These are phyloP conservation scores for Nyctibius bracteatus DNA, from an alignment of 2,113 vertebrate species.

Conservation along the genomic window DNA sequence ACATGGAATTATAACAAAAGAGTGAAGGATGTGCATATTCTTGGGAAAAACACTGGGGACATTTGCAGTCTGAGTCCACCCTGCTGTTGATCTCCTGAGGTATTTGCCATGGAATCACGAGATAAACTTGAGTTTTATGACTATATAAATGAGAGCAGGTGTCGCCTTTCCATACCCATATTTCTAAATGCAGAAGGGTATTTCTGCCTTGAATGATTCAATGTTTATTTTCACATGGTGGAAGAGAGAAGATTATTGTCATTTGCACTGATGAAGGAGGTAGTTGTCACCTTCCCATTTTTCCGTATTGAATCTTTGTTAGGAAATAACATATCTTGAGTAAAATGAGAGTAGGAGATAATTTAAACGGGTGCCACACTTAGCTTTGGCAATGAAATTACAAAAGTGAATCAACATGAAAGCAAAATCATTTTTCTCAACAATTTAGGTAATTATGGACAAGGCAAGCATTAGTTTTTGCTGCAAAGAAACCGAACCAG, in stretches of 20 bases:
- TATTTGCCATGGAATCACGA: not conserved
- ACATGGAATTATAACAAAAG: not conserved
- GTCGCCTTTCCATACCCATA: not conserved
- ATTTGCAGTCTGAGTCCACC: not conserved
- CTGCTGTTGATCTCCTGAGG: not conserved
- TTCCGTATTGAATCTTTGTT: constrained; percentile 44
- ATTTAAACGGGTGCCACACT: constrained; percentile 28
- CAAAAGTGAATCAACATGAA: constrained; percentile 57
- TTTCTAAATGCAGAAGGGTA: constrained; percentile 17
- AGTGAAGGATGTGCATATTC: not conserved
- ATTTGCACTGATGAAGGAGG: constrained; percentile 46
- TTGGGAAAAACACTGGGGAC: not conserved
- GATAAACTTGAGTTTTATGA: not conserved
- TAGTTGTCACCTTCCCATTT: constrained; percentile 46
- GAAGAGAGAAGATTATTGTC: constrained; percentile 49
- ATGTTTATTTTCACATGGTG: constrained; percentile 34
- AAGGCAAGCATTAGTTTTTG: constrained; percentile 8
- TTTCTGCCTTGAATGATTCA: constrained; percentile 46
- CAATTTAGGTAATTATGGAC: constrained; percentile 50
- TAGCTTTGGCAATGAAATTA: constrained; percentile 16
- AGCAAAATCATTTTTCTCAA: constrained; percentile 14
- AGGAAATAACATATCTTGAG: constrained; percentile 44
- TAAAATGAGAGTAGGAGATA: constrained; percentile 36
- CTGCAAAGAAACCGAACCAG: constrained; percentile 5
- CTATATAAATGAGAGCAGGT: constrained; percentile 6